Conservation (phyloP, 1,140 invertebrate species). For the Dufourea novaeangliae region DNA sequence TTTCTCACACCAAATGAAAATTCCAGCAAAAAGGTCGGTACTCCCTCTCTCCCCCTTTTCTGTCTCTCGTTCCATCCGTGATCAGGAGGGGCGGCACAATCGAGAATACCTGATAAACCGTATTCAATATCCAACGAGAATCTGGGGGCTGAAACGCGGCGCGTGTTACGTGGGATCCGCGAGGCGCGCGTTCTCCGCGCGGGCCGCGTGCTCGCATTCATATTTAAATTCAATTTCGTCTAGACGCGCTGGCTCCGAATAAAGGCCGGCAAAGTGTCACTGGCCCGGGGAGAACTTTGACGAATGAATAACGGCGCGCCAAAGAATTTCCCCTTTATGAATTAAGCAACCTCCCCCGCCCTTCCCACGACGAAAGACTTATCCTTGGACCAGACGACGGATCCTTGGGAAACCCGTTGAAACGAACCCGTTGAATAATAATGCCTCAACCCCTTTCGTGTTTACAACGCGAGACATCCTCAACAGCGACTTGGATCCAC, state of each 20-base stretch:
- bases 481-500: background rate
- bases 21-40: background rate
- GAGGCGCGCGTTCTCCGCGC: constrained; percentile 23
- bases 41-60: too few species aligned
- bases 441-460: background rate
- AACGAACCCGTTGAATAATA: background rate
- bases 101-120: constrained; percentile 32
- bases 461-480: background rate
- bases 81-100: background rate
- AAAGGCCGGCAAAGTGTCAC: constrained; percentile 40
- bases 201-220: constrained; percentile 54
- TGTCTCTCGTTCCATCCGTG: background rate
- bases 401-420: background rate
- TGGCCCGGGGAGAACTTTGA: constrained; percentile 35
- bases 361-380: too few species aligned
- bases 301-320: constrained; percentile 38
- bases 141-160: constrained; percentile 19
- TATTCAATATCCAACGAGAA: constrained; percentile 30
- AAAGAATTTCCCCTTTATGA: constrained; percentile 34
- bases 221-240: constrained; percentile 70
- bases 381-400: background rate
- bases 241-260: constrained; percentile 53
- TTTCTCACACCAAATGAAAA: too few species aligned
- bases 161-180: constrained; percentile 32
- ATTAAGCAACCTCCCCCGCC: constrained; percentile 27